Conservation (phyloP, 2,113 vertebrate genomes). For the Dicerorhinus sumatrensis region DNA sequence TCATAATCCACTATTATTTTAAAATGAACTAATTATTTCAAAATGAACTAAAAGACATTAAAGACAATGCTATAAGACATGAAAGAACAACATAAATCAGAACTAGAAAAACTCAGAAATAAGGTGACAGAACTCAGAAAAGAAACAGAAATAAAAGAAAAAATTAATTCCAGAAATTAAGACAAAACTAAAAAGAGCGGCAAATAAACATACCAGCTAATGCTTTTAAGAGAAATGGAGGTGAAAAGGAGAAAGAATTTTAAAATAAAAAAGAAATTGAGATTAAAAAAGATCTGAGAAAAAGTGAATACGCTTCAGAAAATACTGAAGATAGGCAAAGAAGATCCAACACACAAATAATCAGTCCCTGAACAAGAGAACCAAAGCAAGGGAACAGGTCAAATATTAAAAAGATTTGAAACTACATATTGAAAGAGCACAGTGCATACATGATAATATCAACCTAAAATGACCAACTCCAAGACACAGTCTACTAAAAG, state of each 20-base stretch:
- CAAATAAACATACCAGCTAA: neutral
- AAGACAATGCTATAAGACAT: neutral
- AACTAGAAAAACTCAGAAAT: neutral
- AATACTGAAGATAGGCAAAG: neutral
- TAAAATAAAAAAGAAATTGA: neutral
- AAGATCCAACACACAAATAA: neutral
- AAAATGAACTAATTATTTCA: neutral
- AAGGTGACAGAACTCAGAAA: neutral
- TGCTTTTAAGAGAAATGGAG: slow-evolving; percentile 22
- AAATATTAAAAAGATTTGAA: neutral
- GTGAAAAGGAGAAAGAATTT: neutral
- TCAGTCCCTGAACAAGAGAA: neutral
- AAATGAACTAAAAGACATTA: neutral
- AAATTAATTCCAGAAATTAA: slow-evolving; percentile 26
- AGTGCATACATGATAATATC: neutral
- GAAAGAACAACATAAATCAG: neutral
- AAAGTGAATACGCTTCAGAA: neutral
- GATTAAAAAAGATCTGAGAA: neutral
- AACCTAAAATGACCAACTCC: neutral
- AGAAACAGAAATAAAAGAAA: neutral
- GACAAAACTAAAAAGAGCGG: neutral
- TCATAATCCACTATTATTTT: neutral
- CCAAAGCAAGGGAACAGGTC: neutral
- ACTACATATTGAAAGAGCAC: neutral
- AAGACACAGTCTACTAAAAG: neutral